These are phyloP conservation scores for Lithophane ornitopus DNA, from an alignment of 2,888 invertebrate genomes.

Conservation along the genomic window DNA sequence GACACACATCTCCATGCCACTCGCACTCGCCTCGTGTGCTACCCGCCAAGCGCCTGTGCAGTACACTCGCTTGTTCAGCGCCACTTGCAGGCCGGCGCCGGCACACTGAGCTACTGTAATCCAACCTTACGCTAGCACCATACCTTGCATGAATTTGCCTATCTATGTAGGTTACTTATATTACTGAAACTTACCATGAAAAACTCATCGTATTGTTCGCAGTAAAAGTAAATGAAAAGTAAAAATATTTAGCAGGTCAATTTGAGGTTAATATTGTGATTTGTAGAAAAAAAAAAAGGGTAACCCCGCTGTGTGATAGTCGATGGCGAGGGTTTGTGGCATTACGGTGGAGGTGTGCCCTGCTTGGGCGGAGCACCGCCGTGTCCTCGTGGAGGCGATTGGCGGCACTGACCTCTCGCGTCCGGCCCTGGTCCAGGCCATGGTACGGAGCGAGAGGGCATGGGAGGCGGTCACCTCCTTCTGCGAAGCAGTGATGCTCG, in stretches of 20 bases:
- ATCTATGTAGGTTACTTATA: not conserved
- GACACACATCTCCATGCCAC: slow-evolving; percentile 36
- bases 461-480: too few relatives aligned
- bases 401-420: too few relatives aligned
- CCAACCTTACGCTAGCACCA: not conserved
- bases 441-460: too few relatives aligned
- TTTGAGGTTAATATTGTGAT: not conserved
- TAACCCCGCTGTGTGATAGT: slow-evolving; percentile 4
- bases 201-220: not conserved
- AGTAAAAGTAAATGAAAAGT: not conserved
- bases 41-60: not conserved
- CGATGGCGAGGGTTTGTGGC: not conserved
- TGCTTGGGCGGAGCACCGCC: too few relatives aligned
- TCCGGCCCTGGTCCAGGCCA: too few relatives aligned
- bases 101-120: not conserved
- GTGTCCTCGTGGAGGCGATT: too few relatives aligned
- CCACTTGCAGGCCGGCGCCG: not conserved
- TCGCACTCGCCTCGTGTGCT: slow-evolving; percentile 12
- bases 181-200: not conserved
- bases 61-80: not conserved
- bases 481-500: too few relatives aligned
- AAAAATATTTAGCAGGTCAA: not conserved
- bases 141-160: not conserved
- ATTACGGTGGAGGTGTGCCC: too few relatives aligned
- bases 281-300: slow-evolving; percentile 4